phyloP scores from a whole-genome alignment of 1,140 invertebrate species.

The Procambarus clarkii region DNA sequence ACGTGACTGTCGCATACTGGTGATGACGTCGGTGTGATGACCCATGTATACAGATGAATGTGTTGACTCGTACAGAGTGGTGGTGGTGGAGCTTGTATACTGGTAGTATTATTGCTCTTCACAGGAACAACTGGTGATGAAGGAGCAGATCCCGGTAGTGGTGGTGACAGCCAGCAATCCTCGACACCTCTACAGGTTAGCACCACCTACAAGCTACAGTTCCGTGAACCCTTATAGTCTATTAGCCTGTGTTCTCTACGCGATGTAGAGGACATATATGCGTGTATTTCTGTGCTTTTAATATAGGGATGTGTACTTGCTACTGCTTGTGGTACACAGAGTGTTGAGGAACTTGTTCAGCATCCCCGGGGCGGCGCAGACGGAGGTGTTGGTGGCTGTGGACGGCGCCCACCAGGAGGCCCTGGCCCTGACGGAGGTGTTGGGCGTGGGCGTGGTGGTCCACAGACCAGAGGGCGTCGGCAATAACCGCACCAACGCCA shows the following conservation, averaged over 20 bases:
- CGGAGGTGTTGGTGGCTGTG: constrained; percentile 53
- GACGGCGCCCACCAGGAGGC: constrained; percentile 61
- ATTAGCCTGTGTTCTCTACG: too few species aligned
- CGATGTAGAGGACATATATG: too few species aligned
- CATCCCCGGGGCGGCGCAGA: constrained; percentile 54
- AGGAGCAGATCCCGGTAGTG: constrained; percentile 62
- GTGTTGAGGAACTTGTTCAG: constrained; percentile 39
- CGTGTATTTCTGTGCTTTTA: too few species aligned
- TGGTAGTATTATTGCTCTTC: background rate
- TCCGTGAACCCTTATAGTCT: too few species aligned
- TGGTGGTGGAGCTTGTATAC: too few species aligned
- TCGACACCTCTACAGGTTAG: constrained; percentile 57
- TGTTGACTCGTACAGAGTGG: too few species aligned
- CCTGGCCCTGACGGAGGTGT: constrained; percentile 40
- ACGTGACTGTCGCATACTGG: too few species aligned
- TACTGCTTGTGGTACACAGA: background rate
- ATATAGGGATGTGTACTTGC: background rate
- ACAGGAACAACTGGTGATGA: constrained; percentile 24
- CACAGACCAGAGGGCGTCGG: constrained; percentile 33
- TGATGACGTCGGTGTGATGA: too few species aligned
- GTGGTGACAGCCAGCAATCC: constrained; percentile 60
- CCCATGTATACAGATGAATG: too few species aligned
- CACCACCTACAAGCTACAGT: too few species aligned
- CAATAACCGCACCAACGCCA: constrained; percentile 51
- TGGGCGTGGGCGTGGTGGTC: constrained; percentile 15